phyloP scores from a whole-genome alignment of 2,888 invertebrate genomes.

The Monopis laevigella region DNA sequence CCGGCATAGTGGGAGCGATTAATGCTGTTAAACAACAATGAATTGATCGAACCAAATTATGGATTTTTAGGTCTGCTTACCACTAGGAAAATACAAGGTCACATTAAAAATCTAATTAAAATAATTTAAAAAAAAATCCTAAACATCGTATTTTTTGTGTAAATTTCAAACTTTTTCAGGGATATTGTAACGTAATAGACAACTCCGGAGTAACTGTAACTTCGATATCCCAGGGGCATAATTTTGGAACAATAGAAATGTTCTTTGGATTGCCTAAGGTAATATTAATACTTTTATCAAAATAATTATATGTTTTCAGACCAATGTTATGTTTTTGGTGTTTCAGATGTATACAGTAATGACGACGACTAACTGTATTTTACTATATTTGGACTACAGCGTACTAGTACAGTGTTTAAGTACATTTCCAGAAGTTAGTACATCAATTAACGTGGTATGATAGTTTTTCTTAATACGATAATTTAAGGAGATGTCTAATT shows the following conservation, averaged over 20 bases:
- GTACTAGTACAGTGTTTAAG: slow-evolving; percentile 55
- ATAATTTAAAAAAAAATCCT: no score
- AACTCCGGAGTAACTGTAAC: slow-evolving; percentile 33
- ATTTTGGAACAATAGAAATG: slow-evolving; percentile 57
- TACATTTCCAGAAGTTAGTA: slow-evolving; percentile 54
- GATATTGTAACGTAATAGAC: slow-evolving; percentile 47
- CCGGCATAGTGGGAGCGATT: no score
- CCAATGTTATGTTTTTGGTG: slow-evolving; percentile 3
- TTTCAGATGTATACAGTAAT: slow-evolving; percentile 53
- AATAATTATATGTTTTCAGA: slow-evolving; percentile 19
- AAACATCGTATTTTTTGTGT: no score
- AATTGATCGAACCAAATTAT: no score
- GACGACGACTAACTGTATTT: slow-evolving; percentile 61
- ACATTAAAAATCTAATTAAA: no score
- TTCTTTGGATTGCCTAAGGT: slow-evolving; percentile 57
- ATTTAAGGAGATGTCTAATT: no score
- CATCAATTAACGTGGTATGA: slow-evolving; percentile 40
- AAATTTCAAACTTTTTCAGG: slow-evolving; percentile 39
- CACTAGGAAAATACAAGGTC: no score
- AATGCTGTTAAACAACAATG: no score
- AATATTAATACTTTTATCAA: no score
- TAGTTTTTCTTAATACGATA: no score
- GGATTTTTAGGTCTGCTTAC: no score
- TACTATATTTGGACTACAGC: slow-evolving; percentile 55
- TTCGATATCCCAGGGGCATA: slow-evolving; percentile 39